phyloP scores from a whole-genome alignment of 2,113 vertebrate species.

The Pristiophorus japonicus region DNA sequence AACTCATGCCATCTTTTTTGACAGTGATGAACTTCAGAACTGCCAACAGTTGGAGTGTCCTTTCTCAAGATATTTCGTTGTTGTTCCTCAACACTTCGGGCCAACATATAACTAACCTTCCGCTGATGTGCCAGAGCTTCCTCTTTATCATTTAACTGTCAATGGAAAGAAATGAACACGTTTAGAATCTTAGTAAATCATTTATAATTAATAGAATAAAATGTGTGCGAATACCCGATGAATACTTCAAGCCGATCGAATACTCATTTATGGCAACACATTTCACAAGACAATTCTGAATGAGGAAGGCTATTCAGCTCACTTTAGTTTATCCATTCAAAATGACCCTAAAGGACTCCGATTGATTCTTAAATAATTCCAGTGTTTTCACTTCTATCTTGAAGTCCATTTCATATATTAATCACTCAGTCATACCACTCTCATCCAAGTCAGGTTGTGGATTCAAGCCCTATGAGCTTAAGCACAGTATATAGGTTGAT shows the following conservation, averaged over 20 bases:
- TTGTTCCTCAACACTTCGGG: constrained; percentile 63
- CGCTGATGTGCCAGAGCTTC: constrained; percentile 85
- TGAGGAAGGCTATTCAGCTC: neutral
- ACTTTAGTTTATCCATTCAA: neutral
- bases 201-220: neutral
- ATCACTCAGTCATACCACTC: neutral
- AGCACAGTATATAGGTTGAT: neutral
- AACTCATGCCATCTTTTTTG: neutral
- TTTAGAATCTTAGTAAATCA: neutral
- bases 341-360: neutral
- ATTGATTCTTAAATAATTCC: neutral
- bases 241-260: neutral
- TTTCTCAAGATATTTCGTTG: constrained; percentile 43
- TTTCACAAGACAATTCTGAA: neutral
- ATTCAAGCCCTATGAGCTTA: neutral
- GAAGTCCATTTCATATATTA: neutral
- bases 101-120: constrained; percentile 89
- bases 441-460: neutral
- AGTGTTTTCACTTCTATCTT: neutral
- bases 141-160: constrained; percentile 84
- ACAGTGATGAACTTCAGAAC: neutral
- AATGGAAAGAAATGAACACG: constrained; percentile 20
- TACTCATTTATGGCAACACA: neutral
- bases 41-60: neutral
- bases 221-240: neutral